A percentile compares a stretch with the other conserved stretches of the same genome.
These are phyloP conservation scores for Agrochola circellaris DNA, from an alignment of 2,888 invertebrate genomes.

Conservation along the genomic window DNA sequence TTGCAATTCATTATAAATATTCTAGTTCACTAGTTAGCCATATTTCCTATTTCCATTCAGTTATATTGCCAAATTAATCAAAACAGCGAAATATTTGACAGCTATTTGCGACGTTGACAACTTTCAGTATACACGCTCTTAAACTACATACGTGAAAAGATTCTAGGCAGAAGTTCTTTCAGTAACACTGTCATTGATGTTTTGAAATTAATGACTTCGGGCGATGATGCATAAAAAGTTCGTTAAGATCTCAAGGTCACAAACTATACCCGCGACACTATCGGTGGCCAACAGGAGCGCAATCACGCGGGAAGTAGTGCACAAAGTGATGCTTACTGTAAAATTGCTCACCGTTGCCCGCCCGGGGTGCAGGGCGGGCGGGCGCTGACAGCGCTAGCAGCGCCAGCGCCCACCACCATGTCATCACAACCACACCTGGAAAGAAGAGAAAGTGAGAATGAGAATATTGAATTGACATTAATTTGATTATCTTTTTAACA, in stretches of 20 bases:
- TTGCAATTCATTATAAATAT: too few species aligned
- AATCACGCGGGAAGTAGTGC: conserved; percentile 72
- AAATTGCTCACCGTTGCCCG: conserved; percentile 89
- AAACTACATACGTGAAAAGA: not conserved
- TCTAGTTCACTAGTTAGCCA: too few species aligned
- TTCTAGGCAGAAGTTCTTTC: not conserved
- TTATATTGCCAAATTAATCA: too few species aligned
- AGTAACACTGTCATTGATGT: not conserved
- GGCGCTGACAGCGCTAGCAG: conserved; percentile 87
- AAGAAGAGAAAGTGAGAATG: conserved; percentile 57
- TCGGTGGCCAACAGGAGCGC: conserved; percentile 42
- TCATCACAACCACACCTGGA: conserved; percentile 91
- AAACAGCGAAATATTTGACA: too few species aligned
- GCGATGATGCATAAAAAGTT: not conserved
- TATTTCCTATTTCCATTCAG: too few species aligned
- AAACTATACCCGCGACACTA: conserved; percentile 38
- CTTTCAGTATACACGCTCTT: too few species aligned
- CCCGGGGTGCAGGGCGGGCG: conserved; percentile 87
- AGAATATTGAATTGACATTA: not conserved
- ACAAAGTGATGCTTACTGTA: conserved; percentile 88
- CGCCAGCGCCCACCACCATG: conserved; percentile 90
- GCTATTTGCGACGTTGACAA: too few species aligned
- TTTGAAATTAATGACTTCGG: not conserved
- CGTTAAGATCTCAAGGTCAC: not conserved
- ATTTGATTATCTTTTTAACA: not conserved